Evolutionary conservation across 2,888 invertebrate species (phyloP).

Genomic region (Polyommatus iphigenia): DNA sequence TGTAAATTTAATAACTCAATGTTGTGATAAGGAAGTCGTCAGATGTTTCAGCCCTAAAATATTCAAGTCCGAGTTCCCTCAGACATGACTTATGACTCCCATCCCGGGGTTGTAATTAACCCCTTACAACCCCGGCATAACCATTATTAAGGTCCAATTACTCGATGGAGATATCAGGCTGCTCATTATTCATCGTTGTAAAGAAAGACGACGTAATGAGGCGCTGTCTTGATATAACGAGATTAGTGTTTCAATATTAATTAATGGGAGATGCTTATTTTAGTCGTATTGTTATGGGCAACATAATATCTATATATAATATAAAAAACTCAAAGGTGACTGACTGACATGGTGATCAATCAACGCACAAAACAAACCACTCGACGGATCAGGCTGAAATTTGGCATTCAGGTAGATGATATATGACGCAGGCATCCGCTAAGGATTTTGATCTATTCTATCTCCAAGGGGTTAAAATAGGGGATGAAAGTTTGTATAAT

Average conservation of each 20-base stretch:
- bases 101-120: neutral
- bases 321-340: no score
- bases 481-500: no score
- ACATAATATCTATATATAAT: no score
- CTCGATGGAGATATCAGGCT: conserved; percentile 1
- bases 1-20: no score
- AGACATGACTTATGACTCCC: neutral
- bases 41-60: neutral
- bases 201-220: neutral
- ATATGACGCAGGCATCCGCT: no score
- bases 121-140: neutral
- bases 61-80: neutral
- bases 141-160: neutral
- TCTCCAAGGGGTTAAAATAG: no score
- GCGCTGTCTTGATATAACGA: conserved; percentile 3
- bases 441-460: no score
- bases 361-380: no score
- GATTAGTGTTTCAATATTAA: neutral
- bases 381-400: no score
- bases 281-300: no score
- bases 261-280: neutral
- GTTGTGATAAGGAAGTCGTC: neutral
- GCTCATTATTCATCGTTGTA: conserved; percentile 1
- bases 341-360: no score
- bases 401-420: no score